These are phyloP conservation scores for Phalloptychus januarius DNA, from an alignment of 2,797 vertebrate species.

Conservation along the genomic window DNA sequence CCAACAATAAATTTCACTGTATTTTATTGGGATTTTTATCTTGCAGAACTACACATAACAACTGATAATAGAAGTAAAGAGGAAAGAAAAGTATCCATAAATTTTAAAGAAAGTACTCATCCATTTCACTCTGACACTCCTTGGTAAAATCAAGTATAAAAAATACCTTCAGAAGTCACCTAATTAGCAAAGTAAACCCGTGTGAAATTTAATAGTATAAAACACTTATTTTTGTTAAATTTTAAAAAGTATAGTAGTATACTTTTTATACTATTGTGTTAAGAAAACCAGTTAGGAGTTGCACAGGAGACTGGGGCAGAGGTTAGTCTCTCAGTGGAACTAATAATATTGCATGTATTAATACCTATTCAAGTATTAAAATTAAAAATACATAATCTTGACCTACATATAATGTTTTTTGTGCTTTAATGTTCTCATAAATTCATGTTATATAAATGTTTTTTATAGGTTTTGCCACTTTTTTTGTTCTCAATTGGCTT, in stretches of 20 bases:
- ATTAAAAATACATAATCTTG: background rate
- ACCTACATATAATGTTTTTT: background rate
- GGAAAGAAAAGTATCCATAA: background rate
- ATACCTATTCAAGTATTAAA: background rate
- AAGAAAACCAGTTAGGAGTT: background rate
- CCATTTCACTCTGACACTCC: background rate
- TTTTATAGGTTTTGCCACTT: background rate
- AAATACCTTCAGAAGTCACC: background rate
- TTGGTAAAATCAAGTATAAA: background rate
- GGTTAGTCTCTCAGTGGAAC: background rate
- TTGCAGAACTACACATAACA: background rate
- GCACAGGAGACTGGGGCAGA: background rate
- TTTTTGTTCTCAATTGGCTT: background rate
- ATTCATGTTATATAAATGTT: background rate
- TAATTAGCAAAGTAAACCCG: background rate
- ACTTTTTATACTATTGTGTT: background rate
- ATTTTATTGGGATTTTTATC: background rate
- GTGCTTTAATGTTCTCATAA: background rate
- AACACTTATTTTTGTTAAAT: too few relatives aligned
- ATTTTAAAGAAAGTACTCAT: background rate
- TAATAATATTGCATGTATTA: background rate
- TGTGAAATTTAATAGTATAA: background rate
- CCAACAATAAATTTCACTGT: background rate
- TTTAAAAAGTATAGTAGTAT: too few relatives aligned
- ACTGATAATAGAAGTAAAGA: background rate